A percentile compares a stretch with the other conserved stretches of the same genome.
These are phyloP conservation scores for Arctia plantaginis DNA, from an alignment of 2,888 invertebrate species.

Conservation along the genomic window DNA sequence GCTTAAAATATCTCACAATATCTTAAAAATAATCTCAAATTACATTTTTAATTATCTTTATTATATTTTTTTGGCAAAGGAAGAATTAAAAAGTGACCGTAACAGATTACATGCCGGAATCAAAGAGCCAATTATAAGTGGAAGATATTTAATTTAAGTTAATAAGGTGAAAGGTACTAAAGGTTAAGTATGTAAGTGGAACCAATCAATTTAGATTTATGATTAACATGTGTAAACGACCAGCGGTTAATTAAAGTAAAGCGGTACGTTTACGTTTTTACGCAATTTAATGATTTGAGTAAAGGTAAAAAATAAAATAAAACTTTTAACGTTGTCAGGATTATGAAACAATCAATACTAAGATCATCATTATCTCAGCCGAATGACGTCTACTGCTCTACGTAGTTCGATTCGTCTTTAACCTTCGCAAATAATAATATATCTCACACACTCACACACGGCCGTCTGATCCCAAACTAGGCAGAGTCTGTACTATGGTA, in stretches of 20 bases:
- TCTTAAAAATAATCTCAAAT: constrained; percentile 29
- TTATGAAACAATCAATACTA: too few species aligned
- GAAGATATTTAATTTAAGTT: constrained; percentile 11
- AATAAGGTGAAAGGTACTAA: constrained; percentile 17
- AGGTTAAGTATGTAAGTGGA: constrained; percentile 16
- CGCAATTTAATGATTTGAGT: neutral
- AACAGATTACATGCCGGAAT: constrained; percentile 11
- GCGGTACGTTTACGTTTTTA: neutral
- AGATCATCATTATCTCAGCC: too few species aligned
- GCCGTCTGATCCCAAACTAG: too few species aligned
- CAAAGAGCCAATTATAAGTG: constrained; percentile 10
- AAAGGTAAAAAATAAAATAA: neutral
- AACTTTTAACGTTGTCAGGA: too few species aligned
- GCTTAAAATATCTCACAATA: neutral
- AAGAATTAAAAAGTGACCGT: constrained; percentile 30
- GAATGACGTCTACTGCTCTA: too few species aligned
- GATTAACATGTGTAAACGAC: neutral
- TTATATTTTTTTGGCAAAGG: constrained; percentile 29
- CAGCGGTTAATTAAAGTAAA: neutral
- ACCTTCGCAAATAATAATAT: too few species aligned
- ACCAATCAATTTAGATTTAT: constrained; percentile 14
- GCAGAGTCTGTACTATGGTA: too few species aligned
- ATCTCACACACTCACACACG: too few species aligned
- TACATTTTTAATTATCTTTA: constrained; percentile 40
- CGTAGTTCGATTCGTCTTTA: too few species aligned